Evolutionary conservation across 2,797 vertebrate species (phyloP).

Genomic region (Acanthis flammea): DNA sequence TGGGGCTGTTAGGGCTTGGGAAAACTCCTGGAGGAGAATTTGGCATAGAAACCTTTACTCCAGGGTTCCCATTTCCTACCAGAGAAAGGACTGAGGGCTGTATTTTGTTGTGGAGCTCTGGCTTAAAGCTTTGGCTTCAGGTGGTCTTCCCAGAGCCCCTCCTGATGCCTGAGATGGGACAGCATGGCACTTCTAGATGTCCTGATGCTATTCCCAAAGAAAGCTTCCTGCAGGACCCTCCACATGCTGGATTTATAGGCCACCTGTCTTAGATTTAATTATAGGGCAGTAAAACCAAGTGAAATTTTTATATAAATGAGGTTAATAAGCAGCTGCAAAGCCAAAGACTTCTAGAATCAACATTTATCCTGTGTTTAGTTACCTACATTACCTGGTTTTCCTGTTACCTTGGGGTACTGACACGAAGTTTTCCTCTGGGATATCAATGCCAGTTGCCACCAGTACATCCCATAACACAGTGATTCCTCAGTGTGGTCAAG

Average conservation of each 20-base stretch:
- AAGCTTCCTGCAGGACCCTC: neutral
- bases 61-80: accelerated
- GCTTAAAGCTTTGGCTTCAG: no score
- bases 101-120: neutral
- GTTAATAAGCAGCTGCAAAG: neutral
- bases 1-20: neutral
- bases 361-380: neutral
- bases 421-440: accelerated
- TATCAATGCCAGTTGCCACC: neutral
- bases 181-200: neutral
- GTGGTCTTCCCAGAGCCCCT: neutral
- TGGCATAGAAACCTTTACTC: neutral
- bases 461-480: neutral
- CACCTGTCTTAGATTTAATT: neutral
- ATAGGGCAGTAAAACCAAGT: neutral
- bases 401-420: accelerated
- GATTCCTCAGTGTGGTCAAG: neutral
- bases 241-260: neutral
- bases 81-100: neutral
- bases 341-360: neutral
- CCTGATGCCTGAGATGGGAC: neutral
- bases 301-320: neutral
- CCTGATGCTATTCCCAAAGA: neutral
- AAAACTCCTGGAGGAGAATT: neutral
- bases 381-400: neutral